Evolutionary conservation across 2,113 vertebrate species (phyloP), one percentile per base, ranked within the genome.

Genomic region (Alosa alosa): DNA sequence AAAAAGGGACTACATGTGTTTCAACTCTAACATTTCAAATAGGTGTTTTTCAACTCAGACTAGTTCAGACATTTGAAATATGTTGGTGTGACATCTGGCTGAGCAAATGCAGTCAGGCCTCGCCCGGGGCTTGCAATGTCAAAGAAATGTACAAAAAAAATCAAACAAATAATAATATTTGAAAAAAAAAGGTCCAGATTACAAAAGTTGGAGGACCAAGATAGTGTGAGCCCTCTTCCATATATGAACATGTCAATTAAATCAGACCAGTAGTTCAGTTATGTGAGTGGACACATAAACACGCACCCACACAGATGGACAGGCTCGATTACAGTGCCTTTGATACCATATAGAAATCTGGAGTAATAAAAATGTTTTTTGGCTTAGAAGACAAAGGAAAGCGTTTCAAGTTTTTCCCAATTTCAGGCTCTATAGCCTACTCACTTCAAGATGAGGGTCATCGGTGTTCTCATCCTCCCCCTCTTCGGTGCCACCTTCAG

Each of bases 371-470:
- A 11, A 83, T 41, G 50, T 31, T 44, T 20, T 22, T 10, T 7
- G 10, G 45, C 0, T 31, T 31, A 31, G 31, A 31, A 31, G 31
- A 31, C 10, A 25, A 18, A 78, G 41, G 4, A 44, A 44, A 44
- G 2, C 4, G 41, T 44, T 44, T 44, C 2, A 44, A 44, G 41
- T 44, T 44, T 44, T 44, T 44, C 41, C 41, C 41, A 44, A 4
- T 60, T 60, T 60, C 5, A n/a, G 64, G 9, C 25, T 9, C 2
- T 31, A 36, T 36, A 18, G 25, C 1, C 3, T 72, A 89, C 91
- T 91, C 82, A 97, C 98, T 94, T 97, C 96, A 92, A 99, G 94
- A 90, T 98, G 96, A 88, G 95, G 93, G 89, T 97, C 97, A 85
- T 95, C 92, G 7, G 96, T 92, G 90, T 94, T 94, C 94, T 97